Percentiles rank a stretch among this genome's conserved stretches.
phyloP scores from a whole-genome alignment of 2,797 vertebrate genomes.

The Urocyon cinereoargenteus region DNA sequence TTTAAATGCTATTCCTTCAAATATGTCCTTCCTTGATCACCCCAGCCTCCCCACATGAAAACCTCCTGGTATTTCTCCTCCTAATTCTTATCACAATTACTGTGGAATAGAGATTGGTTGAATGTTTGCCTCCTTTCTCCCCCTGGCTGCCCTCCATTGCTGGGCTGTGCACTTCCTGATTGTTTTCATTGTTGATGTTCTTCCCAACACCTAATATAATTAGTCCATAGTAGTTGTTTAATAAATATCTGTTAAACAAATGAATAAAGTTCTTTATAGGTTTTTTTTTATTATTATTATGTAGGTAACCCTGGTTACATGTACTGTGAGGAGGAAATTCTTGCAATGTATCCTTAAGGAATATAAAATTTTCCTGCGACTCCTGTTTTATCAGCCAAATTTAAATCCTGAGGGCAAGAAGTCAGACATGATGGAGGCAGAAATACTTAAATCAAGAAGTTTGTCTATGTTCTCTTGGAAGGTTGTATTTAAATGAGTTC shows the following conservation, averaged over 20 bases:
- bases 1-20: neutral
- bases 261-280: neutral
- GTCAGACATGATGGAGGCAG: neutral
- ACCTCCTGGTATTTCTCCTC: neutral
- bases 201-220: neutral
- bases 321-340: neutral
- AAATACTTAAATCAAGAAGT: neutral
- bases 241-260: neutral
- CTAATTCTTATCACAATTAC: neutral
- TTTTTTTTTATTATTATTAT: neutral
- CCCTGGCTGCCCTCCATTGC: rapidly evolving
- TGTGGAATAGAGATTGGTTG: neutral
- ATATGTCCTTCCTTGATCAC: neutral
- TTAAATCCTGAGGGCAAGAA: neutral
- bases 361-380: neutral
- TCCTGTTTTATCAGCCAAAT: neutral
- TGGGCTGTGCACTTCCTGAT: neutral
- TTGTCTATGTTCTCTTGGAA: neutral
- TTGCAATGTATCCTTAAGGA: neutral
- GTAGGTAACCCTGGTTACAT: neutral
- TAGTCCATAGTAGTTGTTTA: neutral
- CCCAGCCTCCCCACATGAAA: neutral
- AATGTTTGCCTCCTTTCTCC: neutral
- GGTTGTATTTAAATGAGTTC: neutral
- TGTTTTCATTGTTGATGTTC: neutral